A percentile compares a stretch with the other conserved stretches of the same genome.
These are phyloP conservation scores for Liolophura sinensis DNA, from an alignment of 1,140 invertebrate genomes.

Conservation along the genomic window DNA sequence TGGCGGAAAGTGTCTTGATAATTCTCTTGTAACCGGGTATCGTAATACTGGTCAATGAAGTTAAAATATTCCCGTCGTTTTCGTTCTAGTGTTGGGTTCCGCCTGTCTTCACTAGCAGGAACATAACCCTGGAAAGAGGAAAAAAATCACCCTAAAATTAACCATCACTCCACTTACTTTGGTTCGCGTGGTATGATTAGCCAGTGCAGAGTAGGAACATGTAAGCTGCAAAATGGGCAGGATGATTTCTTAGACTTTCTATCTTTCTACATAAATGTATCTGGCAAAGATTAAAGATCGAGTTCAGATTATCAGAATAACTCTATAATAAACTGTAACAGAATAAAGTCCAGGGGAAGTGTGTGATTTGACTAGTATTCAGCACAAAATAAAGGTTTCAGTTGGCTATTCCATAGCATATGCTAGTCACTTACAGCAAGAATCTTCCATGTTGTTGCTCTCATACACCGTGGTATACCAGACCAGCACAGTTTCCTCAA, in stretches of 20 bases:
- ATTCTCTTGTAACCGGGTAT: constrained; percentile 86
- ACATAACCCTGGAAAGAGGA: constrained; percentile 76
- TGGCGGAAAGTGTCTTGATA: constrained; percentile 94
- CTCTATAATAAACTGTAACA: too few species aligned
- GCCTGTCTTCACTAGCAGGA: constrained; percentile 84
- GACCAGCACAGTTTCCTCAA: constrained; percentile 92
- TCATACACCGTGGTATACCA: constrained; percentile 85
- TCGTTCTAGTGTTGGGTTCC: constrained; percentile 78
- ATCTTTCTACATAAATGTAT: too few species aligned
- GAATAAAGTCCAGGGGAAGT: too few species aligned
- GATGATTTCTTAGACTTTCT: too few species aligned
- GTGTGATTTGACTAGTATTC: too few species aligned
- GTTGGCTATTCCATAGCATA: too few species aligned
- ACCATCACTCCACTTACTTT: background rate
- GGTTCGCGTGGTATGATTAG: background rate
- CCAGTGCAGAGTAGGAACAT: too few species aligned
- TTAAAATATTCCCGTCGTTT: constrained; percentile 95
- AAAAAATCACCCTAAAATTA: constrained; percentile 1
- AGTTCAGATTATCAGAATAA: too few species aligned
- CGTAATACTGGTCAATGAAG: constrained; percentile 95
- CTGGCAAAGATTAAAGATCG: too few species aligned
- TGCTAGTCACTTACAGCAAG: constrained; percentile 66
- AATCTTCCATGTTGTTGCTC: constrained; percentile 75
- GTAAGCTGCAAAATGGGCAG: too few species aligned
- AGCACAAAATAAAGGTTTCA: too few species aligned